These are phyloP conservation scores for Chironomus tentans DNA, from an alignment of 2,888 invertebrate species.

Conservation along the genomic window DNA sequence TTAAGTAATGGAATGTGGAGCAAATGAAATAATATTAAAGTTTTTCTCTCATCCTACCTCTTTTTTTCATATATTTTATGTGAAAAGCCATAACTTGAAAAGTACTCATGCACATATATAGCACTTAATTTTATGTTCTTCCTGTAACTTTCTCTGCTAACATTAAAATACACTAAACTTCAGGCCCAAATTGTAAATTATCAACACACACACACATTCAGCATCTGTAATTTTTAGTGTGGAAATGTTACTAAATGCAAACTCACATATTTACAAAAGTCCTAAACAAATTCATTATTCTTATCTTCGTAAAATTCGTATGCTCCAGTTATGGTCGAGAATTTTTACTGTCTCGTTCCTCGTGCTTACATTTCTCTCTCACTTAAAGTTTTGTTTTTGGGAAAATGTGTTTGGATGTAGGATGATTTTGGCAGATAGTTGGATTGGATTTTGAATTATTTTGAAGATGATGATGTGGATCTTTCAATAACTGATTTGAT, in stretches of 20 bases:
- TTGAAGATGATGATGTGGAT: too few species aligned
- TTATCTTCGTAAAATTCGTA: not conserved
- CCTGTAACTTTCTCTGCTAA: not conserved
- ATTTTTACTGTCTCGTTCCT: too few species aligned
- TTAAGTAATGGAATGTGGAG: not conserved
- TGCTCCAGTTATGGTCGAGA: too few species aligned
- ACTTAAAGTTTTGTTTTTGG: too few species aligned
- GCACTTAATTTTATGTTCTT: not conserved
- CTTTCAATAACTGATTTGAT: too few species aligned
- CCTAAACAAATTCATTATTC: constrained; percentile 2
- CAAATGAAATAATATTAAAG: not conserved
- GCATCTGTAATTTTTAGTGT: not conserved
- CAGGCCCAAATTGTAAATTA: too few species aligned
- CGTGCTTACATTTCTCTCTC: too few species aligned
- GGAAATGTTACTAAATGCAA: not conserved
- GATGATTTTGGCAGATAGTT: too few species aligned
- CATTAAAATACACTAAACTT: not conserved
- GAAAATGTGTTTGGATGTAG: too few species aligned
- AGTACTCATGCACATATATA: not conserved
- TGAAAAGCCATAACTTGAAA: not conserved
- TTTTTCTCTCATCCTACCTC: not conserved
- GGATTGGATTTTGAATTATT: too few species aligned
- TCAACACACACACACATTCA: too few species aligned
- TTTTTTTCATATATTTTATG: not conserved
- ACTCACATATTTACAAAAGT: not conserved